phyloP scores from a whole-genome alignment of 1,140 invertebrate species.

The Ooceraea biroi region DNA sequence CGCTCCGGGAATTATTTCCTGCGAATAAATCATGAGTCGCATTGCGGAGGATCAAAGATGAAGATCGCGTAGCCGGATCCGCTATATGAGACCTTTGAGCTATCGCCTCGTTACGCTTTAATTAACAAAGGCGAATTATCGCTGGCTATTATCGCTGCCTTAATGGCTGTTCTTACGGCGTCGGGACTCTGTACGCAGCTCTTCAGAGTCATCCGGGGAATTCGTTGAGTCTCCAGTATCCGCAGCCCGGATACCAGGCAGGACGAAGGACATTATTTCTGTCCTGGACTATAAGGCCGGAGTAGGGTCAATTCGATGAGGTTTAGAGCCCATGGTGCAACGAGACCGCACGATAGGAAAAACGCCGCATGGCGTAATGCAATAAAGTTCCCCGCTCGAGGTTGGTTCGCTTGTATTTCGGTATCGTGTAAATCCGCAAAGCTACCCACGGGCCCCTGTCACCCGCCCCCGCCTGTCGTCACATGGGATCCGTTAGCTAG shows the following conservation, averaged over 20 bases:
- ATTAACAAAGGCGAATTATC: conserved; percentile 72
- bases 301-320: conserved; percentile 60
- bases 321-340: conserved; percentile 30
- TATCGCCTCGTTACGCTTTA: conserved; percentile 66
- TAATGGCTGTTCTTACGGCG: conserved; percentile 71
- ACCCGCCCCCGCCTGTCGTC: conserved; percentile 23
- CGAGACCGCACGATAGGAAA: conserved; percentile 77
- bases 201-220: conserved; percentile 72
- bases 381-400: conserved; percentile 78
- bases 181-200: conserved; percentile 65
- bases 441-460: conserved; percentile 7
- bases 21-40: conserved; percentile 60
- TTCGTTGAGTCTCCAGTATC: conserved; percentile 69
- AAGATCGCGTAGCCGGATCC: conserved; percentile 44
- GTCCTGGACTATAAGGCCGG: conserved; percentile 44
- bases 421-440: conserved; percentile 80
- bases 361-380: conserved; percentile 81
- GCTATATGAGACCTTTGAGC: conserved; percentile 57
- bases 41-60: conserved; percentile 59
- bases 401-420: conserved; percentile 63
- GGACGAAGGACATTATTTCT: conserved; percentile 38
- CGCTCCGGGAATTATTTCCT: conserved; percentile 36
- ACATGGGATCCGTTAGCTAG: conserved; percentile 57
- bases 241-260: conserved; percentile 41
- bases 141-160: conserved; percentile 66